Conservation (phyloP, 2,888 invertebrate species). For the Orgyia antiqua region DNA sequence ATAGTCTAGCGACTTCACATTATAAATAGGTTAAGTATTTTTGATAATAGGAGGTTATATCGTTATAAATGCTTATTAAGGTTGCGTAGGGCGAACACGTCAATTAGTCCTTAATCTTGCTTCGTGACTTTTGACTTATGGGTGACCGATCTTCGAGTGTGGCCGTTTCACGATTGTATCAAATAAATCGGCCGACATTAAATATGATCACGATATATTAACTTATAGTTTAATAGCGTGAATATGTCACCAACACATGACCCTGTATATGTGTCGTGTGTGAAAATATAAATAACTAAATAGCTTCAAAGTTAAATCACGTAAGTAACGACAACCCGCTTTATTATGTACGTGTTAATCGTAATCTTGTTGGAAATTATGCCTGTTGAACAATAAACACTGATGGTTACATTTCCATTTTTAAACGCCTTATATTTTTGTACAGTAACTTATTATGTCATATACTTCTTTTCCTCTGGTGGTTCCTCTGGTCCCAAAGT, state of each 20-base stretch:
- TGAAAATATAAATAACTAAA: slow-evolving; percentile 21
- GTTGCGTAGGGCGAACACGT: slow-evolving; percentile 59
- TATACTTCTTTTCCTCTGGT: too few relatives aligned
- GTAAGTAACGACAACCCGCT: slow-evolving; percentile 1
- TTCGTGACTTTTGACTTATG: slow-evolving; percentile 76
- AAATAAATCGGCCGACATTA: slow-evolving; percentile 47
- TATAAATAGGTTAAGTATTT: slow-evolving; percentile 72
- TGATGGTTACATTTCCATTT: slow-evolving; percentile 20
- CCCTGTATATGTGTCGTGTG: slow-evolving; percentile 17
- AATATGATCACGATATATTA: slow-evolving; percentile 55
- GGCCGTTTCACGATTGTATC: slow-evolving; percentile 52
- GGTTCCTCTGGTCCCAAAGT: too few relatives aligned
- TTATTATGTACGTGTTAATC: slow-evolving; percentile 17
- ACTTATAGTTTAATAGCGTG: slow-evolving; percentile 31
- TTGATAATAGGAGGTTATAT: slow-evolving; percentile 67
- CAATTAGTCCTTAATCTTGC: slow-evolving; percentile 63
- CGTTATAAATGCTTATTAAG: slow-evolving; percentile 71
- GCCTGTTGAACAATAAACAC: slow-evolving; percentile 18
- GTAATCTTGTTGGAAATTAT: slow-evolving; percentile 20
- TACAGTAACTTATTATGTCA: too few relatives aligned
- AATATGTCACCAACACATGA: slow-evolving; percentile 30
- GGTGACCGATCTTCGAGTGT: slow-evolving; percentile 56
- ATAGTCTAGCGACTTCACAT: slow-evolving; percentile 32
- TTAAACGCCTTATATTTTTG: too few relatives aligned
- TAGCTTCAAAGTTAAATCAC: slow-evolving; percentile 6